These are phyloP conservation scores for Alcis repandata DNA, from an alignment of 2,888 invertebrate genomes.

Conservation along the genomic window DNA sequence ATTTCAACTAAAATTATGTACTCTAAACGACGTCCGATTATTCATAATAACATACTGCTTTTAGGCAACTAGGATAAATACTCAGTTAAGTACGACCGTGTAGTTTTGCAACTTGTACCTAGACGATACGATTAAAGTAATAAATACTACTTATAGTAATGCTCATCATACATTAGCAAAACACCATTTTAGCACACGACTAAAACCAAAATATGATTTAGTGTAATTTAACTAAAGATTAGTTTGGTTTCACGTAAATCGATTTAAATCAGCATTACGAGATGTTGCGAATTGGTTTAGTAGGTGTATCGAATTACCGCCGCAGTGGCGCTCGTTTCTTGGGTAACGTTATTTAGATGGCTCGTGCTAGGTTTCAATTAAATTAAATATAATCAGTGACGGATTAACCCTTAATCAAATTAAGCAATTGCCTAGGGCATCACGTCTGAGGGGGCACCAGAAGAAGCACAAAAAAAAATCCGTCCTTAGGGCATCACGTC, in stretches of 20 bases:
- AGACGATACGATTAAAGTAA: background rate
- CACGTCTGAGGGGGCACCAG: too few species aligned
- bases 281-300: slow-evolving; percentile 39
- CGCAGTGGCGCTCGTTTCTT: slow-evolving; percentile 19
- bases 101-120: background rate
- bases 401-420: too few species aligned
- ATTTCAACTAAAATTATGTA: too few species aligned
- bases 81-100: background rate
- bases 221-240: slow-evolving; percentile 28
- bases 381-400: background rate
- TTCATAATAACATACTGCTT: too few species aligned
- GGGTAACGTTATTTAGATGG: slow-evolving; percentile 22
- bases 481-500: too few species aligned
- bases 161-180: slow-evolving; percentile 11
- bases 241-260: slow-evolving; percentile 32
- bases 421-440: too few species aligned
- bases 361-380: slow-evolving; percentile 2
- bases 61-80: background rate
- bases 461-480: too few species aligned
- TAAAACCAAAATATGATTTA: slow-evolving; percentile 18
- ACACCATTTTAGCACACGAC: slow-evolving; percentile 11
- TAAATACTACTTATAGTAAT: background rate
- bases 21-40: too few species aligned
- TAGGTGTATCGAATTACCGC: slow-evolving; percentile 33
- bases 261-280: slow-evolving; percentile 43